A percentile compares a stretch with the other conserved stretches of the same genome.
Conservation (phyloP, 2,797 vertebrate genomes). For the Argentina silus region DNA sequence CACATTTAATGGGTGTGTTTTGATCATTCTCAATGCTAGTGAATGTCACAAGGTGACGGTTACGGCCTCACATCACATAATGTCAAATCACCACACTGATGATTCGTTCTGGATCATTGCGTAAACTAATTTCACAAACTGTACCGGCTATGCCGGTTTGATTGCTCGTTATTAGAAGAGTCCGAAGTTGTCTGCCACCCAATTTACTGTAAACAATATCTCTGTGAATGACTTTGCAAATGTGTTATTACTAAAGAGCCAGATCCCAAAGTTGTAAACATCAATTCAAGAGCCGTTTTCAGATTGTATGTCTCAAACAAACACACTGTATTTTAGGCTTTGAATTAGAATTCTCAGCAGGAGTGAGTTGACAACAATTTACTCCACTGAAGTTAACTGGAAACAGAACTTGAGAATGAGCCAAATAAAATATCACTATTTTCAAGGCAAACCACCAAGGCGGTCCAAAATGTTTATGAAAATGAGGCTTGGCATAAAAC, state of each 20-base stretch:
- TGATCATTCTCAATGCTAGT: background rate
- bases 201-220: background rate
- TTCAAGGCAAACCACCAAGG: too few relatives aligned
- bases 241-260: background rate
- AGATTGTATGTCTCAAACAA: too few relatives aligned
- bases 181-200: background rate
- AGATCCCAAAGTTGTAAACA: background rate
- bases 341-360: too few relatives aligned
- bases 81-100: background rate
- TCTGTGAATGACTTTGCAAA: background rate
- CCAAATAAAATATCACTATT: too few relatives aligned
- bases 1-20: background rate
- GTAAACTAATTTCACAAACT: conserved; percentile 15
- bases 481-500: background rate
- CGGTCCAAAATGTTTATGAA: too few relatives aligned
- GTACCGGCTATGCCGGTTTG: background rate
- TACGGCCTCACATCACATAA: background rate
- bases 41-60: background rate
- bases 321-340: too few relatives aligned
- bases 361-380: too few relatives aligned
- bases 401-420: too few relatives aligned
- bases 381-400: too few relatives aligned
- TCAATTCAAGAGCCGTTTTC: background rate
- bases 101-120: conserved; percentile 15
- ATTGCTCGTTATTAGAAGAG: background rate